phyloP scores from a whole-genome alignment of 2,888 invertebrate genomes.

The Cynaeus angustus region DNA sequence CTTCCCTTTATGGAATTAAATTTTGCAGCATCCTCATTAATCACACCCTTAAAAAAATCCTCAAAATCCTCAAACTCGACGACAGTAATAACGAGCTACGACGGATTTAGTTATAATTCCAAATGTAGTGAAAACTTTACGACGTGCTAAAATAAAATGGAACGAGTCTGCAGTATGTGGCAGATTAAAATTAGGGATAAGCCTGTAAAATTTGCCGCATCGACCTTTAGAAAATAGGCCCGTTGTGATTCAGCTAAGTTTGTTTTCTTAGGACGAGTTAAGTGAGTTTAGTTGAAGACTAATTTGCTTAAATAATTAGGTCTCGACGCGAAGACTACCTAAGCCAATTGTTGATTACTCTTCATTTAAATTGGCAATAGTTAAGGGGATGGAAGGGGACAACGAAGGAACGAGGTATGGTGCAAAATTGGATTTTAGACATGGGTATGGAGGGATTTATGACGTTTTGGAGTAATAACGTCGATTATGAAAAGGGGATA shows the following conservation, averaged over 20 bases:
- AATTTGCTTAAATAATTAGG: conserved; percentile 36
- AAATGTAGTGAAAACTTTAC: conserved; percentile 10
- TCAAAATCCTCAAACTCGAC: background rate
- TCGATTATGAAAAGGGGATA: too few species aligned
- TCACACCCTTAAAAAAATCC: conserved; percentile 3
- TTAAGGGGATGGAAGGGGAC: conserved; percentile 1
- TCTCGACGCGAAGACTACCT: conserved; percentile 10
- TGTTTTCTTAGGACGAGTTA: conserved; percentile 15
- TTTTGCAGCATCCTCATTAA: conserved; percentile 19
- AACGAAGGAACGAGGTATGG: too few species aligned
- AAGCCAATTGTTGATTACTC: conserved; percentile 27
- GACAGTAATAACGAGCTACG: background rate
- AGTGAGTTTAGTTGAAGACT: conserved; percentile 13
- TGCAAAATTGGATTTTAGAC: too few species aligned
- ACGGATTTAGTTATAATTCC: conserved; percentile 5
- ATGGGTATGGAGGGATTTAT: conserved; percentile 11
- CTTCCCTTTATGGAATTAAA: conserved; percentile 9
- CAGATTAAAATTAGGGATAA: conserved; percentile 7
- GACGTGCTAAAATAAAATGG: conserved; percentile 7
- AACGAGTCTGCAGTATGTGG: conserved; percentile 1
- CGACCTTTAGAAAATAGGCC: background rate
- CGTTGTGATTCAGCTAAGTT: conserved; percentile 14
- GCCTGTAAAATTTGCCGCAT: conserved; percentile 5
- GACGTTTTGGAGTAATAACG: conserved; percentile 1
- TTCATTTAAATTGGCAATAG: conserved; percentile 22